These are phyloP conservation scores for Drosophila setifemur DNA, from an alignment of 1,140 invertebrate genomes.

Conservation along the genomic window DNA sequence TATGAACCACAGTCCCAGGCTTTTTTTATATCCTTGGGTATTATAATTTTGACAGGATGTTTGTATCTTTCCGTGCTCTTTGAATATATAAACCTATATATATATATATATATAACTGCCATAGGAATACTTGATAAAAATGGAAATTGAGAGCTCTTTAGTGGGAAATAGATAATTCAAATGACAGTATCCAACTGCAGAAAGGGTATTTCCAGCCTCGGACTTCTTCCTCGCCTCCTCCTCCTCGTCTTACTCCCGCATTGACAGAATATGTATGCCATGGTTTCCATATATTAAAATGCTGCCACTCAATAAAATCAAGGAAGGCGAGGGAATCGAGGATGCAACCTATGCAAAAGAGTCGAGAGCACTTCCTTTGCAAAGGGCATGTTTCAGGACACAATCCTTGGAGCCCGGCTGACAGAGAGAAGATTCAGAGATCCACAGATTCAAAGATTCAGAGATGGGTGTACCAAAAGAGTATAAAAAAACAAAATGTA, in stretches of 20 bases:
- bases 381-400: not conserved
- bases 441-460: not conserved
- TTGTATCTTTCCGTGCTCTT: too few species aligned
- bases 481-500: conserved; percentile 16
- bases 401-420: conserved; percentile 36
- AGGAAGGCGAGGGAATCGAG: not conserved
- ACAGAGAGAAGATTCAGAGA: conserved; percentile 3
- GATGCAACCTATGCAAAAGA: conserved; percentile 18
- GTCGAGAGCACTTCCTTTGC: conserved; percentile 6
- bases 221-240: not conserved
- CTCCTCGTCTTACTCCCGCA: not conserved
- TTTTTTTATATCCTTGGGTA: too few species aligned
- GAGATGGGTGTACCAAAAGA: not conserved
- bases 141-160: too few species aligned
- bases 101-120: too few species aligned
- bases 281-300: conserved; percentile 40
- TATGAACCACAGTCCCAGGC: too few species aligned
- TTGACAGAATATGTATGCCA: conserved; percentile 9
- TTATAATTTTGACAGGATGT: too few species aligned
- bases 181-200: too few species aligned
- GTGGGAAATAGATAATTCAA: too few species aligned
- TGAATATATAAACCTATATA: too few species aligned
- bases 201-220: too few species aligned
- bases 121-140: too few species aligned
- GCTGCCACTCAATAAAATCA: conserved; percentile 27